These are phyloP conservation scores for Pholis gunnellus DNA, from an alignment of 2,113 vertebrate genomes.

Conservation along the genomic window DNA sequence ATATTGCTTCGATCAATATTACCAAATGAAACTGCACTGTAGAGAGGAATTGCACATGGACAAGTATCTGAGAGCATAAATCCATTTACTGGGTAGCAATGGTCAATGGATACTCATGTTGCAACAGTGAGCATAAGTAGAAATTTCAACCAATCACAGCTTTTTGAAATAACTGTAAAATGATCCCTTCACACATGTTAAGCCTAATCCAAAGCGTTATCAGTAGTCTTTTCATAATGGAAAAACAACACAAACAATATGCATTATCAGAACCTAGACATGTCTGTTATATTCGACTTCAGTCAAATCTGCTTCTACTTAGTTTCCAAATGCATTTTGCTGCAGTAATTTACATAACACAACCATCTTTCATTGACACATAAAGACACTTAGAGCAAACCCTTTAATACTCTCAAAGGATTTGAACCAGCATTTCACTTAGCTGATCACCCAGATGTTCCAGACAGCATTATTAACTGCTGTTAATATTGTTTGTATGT, in stretches of 20 bases:
- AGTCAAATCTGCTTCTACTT: not conserved
- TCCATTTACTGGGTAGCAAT: not conserved
- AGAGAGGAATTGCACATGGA: conserved; percentile 4
- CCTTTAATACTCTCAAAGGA: conserved; percentile 3
- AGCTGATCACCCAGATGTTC: conserved; percentile 35
- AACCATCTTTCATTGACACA: conserved; percentile 24
- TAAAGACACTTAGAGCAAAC: conserved; percentile 7
- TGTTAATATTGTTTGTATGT: conserved; percentile 14
- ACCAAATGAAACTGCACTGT: conserved; percentile 4
- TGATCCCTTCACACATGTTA: not conserved
- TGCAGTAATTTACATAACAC: conserved; percentile 12
- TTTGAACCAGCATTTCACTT: conserved; percentile 6
- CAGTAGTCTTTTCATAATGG: not conserved
- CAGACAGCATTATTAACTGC: not conserved
- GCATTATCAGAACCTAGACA: not conserved
- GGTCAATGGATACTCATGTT: not conserved
- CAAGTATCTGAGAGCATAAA: not conserved
- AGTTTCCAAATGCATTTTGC: conserved; percentile 9
- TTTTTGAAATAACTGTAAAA: not conserved
- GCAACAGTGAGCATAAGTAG: not conserved
- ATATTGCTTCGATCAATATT: conserved; percentile 42
- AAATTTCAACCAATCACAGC: not conserved
- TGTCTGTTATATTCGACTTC: not conserved
- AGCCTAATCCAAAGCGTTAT: not conserved
- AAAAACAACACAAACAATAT: not conserved